Percentiles rank a stretch among this genome's conserved stretches.
Conservation (phyloP, 2,113 vertebrate genomes). For the Isichthys henryi region DNA sequence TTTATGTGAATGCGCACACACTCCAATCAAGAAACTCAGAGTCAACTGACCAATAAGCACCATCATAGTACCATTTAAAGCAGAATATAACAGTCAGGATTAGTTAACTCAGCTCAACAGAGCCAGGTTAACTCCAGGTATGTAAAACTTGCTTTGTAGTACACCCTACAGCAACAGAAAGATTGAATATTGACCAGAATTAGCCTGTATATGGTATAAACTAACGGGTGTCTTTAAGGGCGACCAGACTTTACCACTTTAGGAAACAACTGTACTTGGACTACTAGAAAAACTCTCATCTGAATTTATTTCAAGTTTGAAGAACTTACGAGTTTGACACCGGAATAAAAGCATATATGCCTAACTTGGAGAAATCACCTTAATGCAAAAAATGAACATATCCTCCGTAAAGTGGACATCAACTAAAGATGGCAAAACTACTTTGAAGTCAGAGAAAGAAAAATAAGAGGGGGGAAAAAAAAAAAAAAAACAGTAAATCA, state of each 20-base stretch:
- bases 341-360: neutral
- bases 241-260: neutral
- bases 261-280: neutral
- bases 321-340: neutral
- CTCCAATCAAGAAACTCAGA: neutral
- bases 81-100: neutral
- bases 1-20: neutral
- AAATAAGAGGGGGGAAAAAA: neutral
- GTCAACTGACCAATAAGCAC: neutral
- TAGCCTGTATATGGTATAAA: neutral
- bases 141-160: neutral
- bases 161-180: neutral
- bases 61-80: neutral
- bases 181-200: neutral
- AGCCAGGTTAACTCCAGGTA: neutral
- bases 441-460: neutral
- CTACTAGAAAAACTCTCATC: neutral
- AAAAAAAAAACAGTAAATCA: neutral
- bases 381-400: neutral
- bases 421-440: neutral
- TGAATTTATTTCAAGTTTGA: constrained; percentile 10
- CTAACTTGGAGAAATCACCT: neutral
- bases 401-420: neutral
- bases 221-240: neutral
- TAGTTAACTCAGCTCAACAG: neutral